These are phyloP conservation scores for Nothoprocta perdicaria DNA, from an alignment of 2,113 vertebrate species.

Conservation along the genomic window DNA sequence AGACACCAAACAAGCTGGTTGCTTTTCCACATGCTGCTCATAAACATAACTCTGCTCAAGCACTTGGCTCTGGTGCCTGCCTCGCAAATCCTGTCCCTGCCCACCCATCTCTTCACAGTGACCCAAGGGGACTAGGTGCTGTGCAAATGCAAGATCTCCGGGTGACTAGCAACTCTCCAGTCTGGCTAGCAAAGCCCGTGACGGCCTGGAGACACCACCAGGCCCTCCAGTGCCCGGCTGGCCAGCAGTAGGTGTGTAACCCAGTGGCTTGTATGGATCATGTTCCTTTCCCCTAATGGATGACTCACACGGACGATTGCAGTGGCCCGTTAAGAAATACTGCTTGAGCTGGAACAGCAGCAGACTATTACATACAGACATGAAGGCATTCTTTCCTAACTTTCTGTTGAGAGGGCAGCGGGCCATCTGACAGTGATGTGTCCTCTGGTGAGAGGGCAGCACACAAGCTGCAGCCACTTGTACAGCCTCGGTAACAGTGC, in stretches of 20 bases:
- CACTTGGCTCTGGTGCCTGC: neutral
- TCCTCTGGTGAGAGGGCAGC: too few relatives aligned
- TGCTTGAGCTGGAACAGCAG: neutral
- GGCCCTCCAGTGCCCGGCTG: too few relatives aligned
- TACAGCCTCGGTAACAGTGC: neutral
- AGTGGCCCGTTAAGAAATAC: neutral
- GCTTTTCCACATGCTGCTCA: neutral
- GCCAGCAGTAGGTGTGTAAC: neutral
- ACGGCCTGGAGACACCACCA: too few relatives aligned
- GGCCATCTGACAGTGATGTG: neutral
- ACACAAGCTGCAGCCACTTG: rapidly evolving
- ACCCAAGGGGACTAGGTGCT: neutral
- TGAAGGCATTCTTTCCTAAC: slow-evolving; percentile 11
- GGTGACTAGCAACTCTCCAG: too few relatives aligned
- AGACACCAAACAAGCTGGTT: neutral
- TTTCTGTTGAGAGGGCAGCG: neutral
- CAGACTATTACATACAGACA: rapidly evolving
- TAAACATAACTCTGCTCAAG: neutral
- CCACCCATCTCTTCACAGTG: neutral
- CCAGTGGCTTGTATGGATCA: neutral
- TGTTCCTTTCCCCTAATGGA: neutral
- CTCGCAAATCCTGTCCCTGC: neutral
- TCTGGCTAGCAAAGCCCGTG: neutral
- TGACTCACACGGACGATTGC: neutral
- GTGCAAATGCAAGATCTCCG: neutral